Evolutionary conservation across 2,113 vertebrate genomes (phyloP).

Genomic region (Otolemur garnettii): DNA sequence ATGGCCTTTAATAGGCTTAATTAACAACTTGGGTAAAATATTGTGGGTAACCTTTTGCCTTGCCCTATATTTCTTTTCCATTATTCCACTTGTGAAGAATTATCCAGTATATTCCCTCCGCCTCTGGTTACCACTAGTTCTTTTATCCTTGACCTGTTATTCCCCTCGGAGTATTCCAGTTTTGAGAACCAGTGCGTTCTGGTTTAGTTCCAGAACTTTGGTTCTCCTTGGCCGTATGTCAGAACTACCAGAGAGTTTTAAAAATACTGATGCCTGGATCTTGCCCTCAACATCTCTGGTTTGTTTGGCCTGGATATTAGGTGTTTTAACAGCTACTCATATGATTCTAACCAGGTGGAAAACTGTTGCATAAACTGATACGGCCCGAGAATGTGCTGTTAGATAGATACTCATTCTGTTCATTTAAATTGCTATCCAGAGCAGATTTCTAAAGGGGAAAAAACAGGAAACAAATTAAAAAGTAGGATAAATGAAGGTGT

Average conservation of each 20-base stretch:
- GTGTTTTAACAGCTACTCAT: not conserved
- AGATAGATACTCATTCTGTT: not conserved
- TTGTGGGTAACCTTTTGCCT: not conserved
- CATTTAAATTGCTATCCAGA: not conserved
- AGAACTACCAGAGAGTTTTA: not conserved
- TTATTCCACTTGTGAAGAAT: not conserved
- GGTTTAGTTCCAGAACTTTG: not conserved
- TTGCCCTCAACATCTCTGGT: not conserved
- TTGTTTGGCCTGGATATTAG: not conserved
- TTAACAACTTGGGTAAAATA: not conserved
- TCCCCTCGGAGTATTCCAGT: not conserved
- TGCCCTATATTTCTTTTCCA: not conserved
- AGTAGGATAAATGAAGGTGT: not conserved
- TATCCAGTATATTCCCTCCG: accelerated
- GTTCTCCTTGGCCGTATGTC: not conserved
- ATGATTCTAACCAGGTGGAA: not conserved
- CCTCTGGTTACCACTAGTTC: not conserved
- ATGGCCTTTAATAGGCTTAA: not conserved
- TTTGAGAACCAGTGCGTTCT: not conserved
- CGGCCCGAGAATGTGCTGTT: not conserved
- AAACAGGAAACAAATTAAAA: not conserved
- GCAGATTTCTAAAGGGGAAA: not conserved
- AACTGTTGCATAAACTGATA: not conserved
- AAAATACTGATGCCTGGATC: not conserved
- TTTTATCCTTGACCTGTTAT: not conserved